Conservation (phyloP, 2,888 invertebrate species). For the Cosmia pyralina region DNA sequence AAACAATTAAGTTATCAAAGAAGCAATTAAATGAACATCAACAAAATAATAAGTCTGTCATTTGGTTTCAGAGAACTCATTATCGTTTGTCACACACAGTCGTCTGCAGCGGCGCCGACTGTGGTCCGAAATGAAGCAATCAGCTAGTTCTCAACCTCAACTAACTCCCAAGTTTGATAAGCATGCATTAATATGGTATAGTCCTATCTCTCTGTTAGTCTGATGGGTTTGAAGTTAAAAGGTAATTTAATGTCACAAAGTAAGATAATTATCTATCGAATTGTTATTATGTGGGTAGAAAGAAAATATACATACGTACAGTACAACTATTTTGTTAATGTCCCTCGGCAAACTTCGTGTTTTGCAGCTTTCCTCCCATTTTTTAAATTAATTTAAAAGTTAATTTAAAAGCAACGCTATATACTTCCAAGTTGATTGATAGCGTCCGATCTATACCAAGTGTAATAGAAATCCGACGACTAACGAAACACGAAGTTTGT, state of each 20-base stretch:
- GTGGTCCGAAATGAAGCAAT: slow-evolving; percentile 34
- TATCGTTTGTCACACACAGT: slow-evolving; percentile 27
- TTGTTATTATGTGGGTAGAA: not conserved
- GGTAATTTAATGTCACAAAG: slow-evolving; percentile 3
- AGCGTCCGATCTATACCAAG: no score
- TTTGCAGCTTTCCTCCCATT: no score
- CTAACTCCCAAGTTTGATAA: slow-evolving; percentile 45
- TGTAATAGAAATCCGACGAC: no score
- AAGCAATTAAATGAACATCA: slow-evolving; percentile 18
- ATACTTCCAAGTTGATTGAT: no score
- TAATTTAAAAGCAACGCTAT: no score
- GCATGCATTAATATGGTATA: slow-evolving; percentile 21
- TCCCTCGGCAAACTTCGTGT: no score
- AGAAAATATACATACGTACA: no score
- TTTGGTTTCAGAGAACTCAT: slow-evolving; percentile 25
- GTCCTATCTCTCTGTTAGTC: not conserved
- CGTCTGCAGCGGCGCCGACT: slow-evolving; percentile 25
- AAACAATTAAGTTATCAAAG: not conserved
- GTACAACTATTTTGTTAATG: no score
- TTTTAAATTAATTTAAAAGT: no score
- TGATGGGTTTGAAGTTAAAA: slow-evolving; percentile 2
- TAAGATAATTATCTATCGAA: not conserved
- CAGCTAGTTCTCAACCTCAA: slow-evolving; percentile 40
- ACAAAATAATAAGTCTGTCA: slow-evolving; percentile 20
- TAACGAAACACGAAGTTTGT: no score